These are phyloP conservation scores for Pseudomugil gertrudae DNA, from an alignment of 2,797 vertebrate genomes.

Conservation along the genomic window DNA sequence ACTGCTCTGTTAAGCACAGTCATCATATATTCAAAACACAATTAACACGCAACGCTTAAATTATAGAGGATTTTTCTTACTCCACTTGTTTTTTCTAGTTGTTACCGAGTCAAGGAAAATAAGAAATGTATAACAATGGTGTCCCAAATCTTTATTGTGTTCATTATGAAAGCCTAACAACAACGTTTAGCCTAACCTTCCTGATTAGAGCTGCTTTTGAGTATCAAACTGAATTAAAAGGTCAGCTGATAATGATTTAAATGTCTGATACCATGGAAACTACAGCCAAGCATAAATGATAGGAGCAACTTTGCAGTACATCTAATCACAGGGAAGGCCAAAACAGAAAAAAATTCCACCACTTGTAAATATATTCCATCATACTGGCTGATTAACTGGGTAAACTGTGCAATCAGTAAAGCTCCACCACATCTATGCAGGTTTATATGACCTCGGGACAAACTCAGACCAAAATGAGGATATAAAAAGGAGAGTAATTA, in stretches of 20 bases:
- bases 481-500: no score
- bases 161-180: not conserved
- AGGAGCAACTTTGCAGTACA: no score
- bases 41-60: no score
- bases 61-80: no score
- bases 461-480: no score
- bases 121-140: no score
- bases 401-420: not conserved
- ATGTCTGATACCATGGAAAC: not conserved
- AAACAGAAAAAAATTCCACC: no score
- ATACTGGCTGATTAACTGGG: not conserved
- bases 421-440: not conserved
- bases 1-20: constrained; percentile 29
- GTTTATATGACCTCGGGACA: not conserved
- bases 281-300: not conserved
- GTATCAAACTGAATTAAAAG: not conserved
- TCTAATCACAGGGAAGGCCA: no score
- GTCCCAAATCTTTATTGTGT: no score
- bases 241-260: not conserved
- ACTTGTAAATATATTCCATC: not conserved
- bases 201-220: not conserved
- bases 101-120: no score
- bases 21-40: constrained; percentile 7
- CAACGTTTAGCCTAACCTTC: no score
- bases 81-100: no score